Percentiles rank a stretch among this genome's conserved stretches.
Conservation (phyloP, 2,888 invertebrate genomes). For the Brachynemurus nebulosus region DNA sequence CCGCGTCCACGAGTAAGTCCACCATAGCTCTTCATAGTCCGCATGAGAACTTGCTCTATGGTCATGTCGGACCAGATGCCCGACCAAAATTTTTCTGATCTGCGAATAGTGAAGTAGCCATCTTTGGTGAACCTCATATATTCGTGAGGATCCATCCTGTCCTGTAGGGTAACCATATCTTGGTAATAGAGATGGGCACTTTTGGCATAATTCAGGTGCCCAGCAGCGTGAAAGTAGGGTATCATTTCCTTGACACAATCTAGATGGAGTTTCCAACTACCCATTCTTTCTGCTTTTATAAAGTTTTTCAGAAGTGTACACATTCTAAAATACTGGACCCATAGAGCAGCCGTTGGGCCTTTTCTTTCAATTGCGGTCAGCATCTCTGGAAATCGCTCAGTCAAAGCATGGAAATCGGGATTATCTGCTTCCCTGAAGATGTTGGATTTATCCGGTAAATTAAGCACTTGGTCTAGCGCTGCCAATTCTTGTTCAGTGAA, state of each 20-base stretch:
- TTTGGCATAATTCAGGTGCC: slow-evolving; percentile 22
- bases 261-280: slow-evolving; percentile 22
- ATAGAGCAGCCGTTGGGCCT: slow-evolving; percentile 19
- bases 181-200: slow-evolving; percentile 21
- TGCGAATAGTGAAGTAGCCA: slow-evolving; percentile 17
- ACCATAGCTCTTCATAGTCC: slow-evolving; percentile 20
- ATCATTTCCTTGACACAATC: slow-evolving; percentile 16
- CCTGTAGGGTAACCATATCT: slow-evolving; percentile 20
- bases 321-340: slow-evolving; percentile 22
- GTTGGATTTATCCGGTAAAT: slow-evolving; percentile 14
- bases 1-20: slow-evolving; percentile 20
- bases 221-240: slow-evolving; percentile 17
- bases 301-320: slow-evolving; percentile 22
- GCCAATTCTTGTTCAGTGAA: slow-evolving; percentile 17
- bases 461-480: slow-evolving; percentile 17
- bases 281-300: slow-evolving; percentile 22
- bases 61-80: slow-evolving; percentile 17
- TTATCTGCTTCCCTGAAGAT: slow-evolving; percentile 5
- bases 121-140: slow-evolving; percentile 15
- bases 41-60: slow-evolving; percentile 18
- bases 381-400: slow-evolving; percentile 15
- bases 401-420: slow-evolving; percentile 14
- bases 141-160: slow-evolving; percentile 18
- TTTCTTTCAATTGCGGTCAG: slow-evolving; percentile 15
- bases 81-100: slow-evolving; percentile 17